Percentiles rank a stretch among this genome's conserved stretches.
Evolutionary conservation across 2,113 vertebrate species (phyloP).

Genomic region (Oriolus oriolus): DNA sequence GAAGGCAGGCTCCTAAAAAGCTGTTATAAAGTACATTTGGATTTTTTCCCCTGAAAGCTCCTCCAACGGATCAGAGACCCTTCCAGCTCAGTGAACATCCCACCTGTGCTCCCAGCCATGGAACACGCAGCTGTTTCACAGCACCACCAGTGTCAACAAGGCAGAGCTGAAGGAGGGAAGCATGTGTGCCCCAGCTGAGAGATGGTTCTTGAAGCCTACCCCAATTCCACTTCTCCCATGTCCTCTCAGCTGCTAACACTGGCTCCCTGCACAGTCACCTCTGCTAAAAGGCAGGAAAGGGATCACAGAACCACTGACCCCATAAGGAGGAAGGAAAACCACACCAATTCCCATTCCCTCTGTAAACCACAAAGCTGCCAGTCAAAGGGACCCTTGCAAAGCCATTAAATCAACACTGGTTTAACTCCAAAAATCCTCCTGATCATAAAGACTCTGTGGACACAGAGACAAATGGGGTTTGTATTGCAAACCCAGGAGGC

Average conservation of each 20-base stretch:
- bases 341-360: neutral
- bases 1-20: neutral
- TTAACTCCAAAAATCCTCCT: neutral
- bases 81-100: neutral
- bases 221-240: neutral
- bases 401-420: neutral
- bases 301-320: neutral
- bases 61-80: neutral
- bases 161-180: neutral
- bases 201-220: neutral
- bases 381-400: neutral
- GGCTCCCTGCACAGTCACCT: neutral
- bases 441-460: neutral
- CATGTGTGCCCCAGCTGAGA: neutral
- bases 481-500: neutral
- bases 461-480: neutral
- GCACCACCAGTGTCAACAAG: neutral
- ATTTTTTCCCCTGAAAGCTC: neutral
- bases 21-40: fast-evolving
- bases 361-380: neutral
- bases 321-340: fast-evolving
- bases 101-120: neutral
- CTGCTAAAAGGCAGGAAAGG: neutral
- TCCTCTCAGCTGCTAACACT: neutral
- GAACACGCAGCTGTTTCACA: neutral